Conservation (phyloP, 2,797 vertebrate genomes). For the Mormyrus proboscirostris region DNA sequence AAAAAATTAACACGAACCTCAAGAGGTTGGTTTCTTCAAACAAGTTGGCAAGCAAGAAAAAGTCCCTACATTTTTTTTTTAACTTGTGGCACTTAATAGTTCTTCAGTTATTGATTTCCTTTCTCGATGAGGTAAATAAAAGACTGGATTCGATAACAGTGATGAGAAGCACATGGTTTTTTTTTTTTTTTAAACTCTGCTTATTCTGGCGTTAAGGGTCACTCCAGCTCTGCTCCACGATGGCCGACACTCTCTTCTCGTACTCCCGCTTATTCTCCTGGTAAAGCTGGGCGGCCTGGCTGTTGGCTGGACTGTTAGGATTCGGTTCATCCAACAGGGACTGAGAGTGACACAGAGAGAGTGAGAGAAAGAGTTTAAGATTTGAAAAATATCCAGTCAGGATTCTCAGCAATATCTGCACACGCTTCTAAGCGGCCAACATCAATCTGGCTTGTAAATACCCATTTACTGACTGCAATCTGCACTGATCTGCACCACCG, state of each 20-base stretch:
- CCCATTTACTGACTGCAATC: background rate
- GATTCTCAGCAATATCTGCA: background rate
- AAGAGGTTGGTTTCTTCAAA: slow-evolving; percentile 59
- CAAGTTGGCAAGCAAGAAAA: slow-evolving; percentile 63
- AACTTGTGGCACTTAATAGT: slow-evolving; percentile 77
- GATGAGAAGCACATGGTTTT: slow-evolving; percentile 29
- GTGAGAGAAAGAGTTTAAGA: background rate
- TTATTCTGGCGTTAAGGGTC: slow-evolving; percentile 73
- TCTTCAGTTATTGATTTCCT: slow-evolving; percentile 48
- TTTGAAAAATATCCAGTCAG: background rate
- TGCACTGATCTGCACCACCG: background rate
- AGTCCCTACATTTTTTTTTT: slow-evolving; percentile 47
- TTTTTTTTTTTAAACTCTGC: background rate
- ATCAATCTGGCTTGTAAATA: background rate
- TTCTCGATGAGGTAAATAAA: slow-evolving; percentile 56
- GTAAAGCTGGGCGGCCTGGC: slow-evolving; percentile 96
- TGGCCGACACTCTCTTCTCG: slow-evolving; percentile 95
- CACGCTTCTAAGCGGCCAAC: background rate
- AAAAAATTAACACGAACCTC: slow-evolving; percentile 75
- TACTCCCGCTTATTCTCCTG: slow-evolving; percentile 99
- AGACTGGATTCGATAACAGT: slow-evolving; percentile 36
- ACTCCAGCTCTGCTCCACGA: slow-evolving; percentile 98
- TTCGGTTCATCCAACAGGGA: slow-evolving; percentile 96
- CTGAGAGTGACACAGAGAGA: slow-evolving; percentile 44
- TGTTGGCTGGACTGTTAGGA: slow-evolving; percentile 97